Base-by-base conservation (phyloP, 2,797 vertebrate species). In the Pelochelys cantorii region DNA sequence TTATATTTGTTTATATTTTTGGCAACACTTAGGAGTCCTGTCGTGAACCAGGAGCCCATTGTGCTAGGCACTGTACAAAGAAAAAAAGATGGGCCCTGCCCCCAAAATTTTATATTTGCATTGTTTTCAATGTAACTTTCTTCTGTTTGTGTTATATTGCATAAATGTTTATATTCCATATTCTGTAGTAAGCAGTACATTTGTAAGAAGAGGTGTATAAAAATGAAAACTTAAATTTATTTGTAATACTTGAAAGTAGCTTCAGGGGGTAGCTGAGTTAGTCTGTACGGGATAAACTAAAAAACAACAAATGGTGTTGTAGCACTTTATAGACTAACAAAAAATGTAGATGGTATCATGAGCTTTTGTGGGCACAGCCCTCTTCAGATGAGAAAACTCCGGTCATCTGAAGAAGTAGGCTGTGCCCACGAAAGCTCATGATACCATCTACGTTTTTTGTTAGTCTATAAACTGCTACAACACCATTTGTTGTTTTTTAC, bases 41-140 rank as follows among this genome's bases (percentile, higher is more conserved):
- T 37, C 60, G 0, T 65, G 0, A 1, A 86, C 42, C 20, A 71
- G 20, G 68, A 34, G 14, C 34, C 8, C 34, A 12, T 23, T 22
- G 9, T 71, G n/a, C 10, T 71, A 37, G 68, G 80, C 2, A 0
- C 60, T 5, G 2, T 52, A 5, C 37, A 81, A 87, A n/a, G 53
- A 4, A 20, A n/a, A 54, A 85, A 22, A 83, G 5, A 20, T 55
- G 25, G 27, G 80, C 74, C 34, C 68, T 94, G 55, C 81, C 83
- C 17, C 9, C 23, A 11, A 86, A 7, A 15, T 93, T 87, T 91
- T 83, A 11, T 1, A 0, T 80, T 68, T 10, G 57, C 4, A 42
- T 42, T 48, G 37, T 25, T 22, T 5, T 12, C 22, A 7, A 17
- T 7, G 23, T 37, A 12, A 5, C 60, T n/a, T 27, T 79, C 29